Base-by-base conservation (phyloP, 2,797 vertebrate species). In the Cygnus olor region DNA sequence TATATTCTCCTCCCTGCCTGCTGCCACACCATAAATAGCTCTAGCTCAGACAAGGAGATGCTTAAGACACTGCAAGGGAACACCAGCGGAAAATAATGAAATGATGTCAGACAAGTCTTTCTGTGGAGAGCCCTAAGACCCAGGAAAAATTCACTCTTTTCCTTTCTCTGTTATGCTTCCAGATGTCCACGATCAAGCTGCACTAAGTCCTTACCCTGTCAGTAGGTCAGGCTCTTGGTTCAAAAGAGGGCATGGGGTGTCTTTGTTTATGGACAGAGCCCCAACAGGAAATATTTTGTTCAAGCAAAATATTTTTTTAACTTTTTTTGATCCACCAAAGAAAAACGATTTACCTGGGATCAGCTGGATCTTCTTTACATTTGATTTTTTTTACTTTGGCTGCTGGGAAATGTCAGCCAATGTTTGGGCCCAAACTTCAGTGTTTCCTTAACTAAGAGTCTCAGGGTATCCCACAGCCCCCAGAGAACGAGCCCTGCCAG, bases 11-110 rank as follows among this genome's bases (percentile, higher is more conserved):
- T 95, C 44, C 49, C 28, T 93, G 82, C 42, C 38, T 88, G 54
- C 63, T 89, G 65, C 65, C 82, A 11, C 72, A 56, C 87, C 94
- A 92, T 89, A 86, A 95, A 93, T 87, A 96, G 58, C 70, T 89
- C 58, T 73, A 63, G 28, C 66, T 72, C 8, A 1, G 78, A 73
- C 24, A 57, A 36, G 24, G 51, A 74, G 61, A 87, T 57, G 54
- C 0, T 0, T 28, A 78, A 87, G 65, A 87, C 27, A 40, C 79
- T 89, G 65, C 10, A 85, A 78, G 90, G 47, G 80, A 95, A 80
- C 81, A 92, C 10, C 42, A 66, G n/a, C 80, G 76, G 56, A 93
- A 94, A 87, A 88, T 51, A 71, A 81, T 78, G 60, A 87, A 79
- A 83, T 36, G 27, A 57, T 77, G 49, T 70, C 81, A 93, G 80